Conservation (phyloP, 2,888 invertebrate genomes). For the Cynaeus angustus region DNA sequence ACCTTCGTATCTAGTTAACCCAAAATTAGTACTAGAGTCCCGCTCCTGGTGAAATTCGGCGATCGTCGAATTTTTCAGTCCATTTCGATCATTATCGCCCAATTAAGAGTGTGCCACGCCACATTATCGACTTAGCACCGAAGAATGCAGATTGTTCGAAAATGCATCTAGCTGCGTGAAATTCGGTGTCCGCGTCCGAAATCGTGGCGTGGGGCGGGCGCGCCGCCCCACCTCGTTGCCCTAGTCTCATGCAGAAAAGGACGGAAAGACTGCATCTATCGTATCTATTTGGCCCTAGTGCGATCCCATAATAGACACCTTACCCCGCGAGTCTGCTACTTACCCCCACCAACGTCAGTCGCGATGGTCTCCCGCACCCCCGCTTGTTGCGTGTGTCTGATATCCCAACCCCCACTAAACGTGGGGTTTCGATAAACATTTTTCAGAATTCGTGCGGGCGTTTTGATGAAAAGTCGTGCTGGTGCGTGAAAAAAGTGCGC, state of each 20-base stretch:
- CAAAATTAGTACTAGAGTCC: too few species aligned
- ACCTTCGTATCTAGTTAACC: too few species aligned
- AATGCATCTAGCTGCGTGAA: constrained; percentile 4
- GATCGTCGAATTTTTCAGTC: too few species aligned
- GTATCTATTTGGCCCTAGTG: constrained; percentile 56
- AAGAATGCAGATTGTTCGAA: background rate
- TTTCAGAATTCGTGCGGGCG: constrained; percentile 70
- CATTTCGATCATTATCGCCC: too few species aligned
- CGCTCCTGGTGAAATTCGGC: too few species aligned
- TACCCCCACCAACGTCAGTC: constrained; percentile 60
- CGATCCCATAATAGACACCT: constrained; percentile 61
- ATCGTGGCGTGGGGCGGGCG: constrained; percentile 12
- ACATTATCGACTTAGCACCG: too few species aligned
- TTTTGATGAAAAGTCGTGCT: constrained; percentile 69
- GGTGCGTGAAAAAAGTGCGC: constrained; percentile 68
- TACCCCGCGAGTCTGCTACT: constrained; percentile 63
- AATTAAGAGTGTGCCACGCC: too few species aligned
- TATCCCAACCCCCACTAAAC: constrained; percentile 65
- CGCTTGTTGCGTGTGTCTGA: constrained; percentile 67
- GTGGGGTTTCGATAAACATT: constrained; percentile 68
- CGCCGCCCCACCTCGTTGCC: constrained; percentile 47
- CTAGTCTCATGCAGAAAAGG: constrained; percentile 54
- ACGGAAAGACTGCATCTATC: constrained; percentile 51
- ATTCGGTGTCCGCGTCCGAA: constrained; percentile 8
- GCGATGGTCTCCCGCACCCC: constrained; percentile 63